phyloP scores from a whole-genome alignment of 1,140 invertebrate species.

The Sesamia nonagrioides region DNA sequence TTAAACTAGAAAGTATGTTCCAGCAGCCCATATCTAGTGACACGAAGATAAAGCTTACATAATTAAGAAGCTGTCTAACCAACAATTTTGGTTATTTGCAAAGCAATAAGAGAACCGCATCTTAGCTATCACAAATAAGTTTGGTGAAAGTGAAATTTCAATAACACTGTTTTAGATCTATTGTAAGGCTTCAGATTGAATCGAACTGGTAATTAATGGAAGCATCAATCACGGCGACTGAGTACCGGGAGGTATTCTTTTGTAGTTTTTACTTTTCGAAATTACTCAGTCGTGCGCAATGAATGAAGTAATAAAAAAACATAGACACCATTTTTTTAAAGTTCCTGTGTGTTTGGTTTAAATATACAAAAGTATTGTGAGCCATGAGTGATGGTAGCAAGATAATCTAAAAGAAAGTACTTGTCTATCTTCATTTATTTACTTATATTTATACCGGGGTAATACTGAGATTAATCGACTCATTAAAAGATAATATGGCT shows the following conservation, averaged over 20 bases:
- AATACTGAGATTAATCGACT: neutral
- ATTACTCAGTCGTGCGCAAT: conserved; percentile 53
- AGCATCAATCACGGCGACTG: conserved; percentile 62
- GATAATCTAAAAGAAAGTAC: conserved; percentile 15
- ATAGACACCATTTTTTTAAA: conserved; percentile 13
- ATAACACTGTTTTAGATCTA: conserved; percentile 69
- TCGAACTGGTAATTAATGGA: conserved; percentile 66
- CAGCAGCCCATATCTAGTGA: conserved; percentile 33
- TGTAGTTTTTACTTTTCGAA: conserved; percentile 48
- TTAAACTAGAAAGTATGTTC: conserved; percentile 52
- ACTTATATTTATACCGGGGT: neutral
- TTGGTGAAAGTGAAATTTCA: conserved; percentile 79
- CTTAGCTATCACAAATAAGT: conserved; percentile 66
- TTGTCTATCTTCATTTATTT: neutral
- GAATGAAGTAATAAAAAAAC: conserved; percentile 41
- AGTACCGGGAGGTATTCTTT: conserved; percentile 50
- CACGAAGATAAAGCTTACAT: conserved; percentile 73
- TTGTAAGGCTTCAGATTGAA: conserved; percentile 66
- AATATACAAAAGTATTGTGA: conserved; percentile 47
- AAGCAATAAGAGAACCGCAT: conserved; percentile 67
- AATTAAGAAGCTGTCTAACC: conserved; percentile 69
- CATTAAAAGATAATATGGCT: conserved; percentile 1
- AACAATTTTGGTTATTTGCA: conserved; percentile 75
- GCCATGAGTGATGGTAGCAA: neutral
- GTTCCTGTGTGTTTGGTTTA: conserved; percentile 27